Conservation (phyloP, 2,888 invertebrate genomes). For the Acanthococcus lagerstroemiae region DNA sequence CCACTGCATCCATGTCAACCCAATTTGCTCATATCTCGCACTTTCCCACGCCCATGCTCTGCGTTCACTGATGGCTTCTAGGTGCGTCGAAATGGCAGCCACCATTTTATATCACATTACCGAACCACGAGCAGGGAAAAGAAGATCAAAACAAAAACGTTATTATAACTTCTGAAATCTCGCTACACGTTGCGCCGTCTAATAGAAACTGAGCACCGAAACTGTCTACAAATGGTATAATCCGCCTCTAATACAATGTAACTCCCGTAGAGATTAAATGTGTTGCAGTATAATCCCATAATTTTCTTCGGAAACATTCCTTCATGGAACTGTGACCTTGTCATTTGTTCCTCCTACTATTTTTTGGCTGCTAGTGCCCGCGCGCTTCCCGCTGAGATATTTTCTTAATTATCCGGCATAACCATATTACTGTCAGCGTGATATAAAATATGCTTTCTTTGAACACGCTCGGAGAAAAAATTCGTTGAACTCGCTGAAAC, state of each 20-base stretch:
- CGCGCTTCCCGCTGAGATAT: conserved; percentile 20
- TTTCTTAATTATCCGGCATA: conserved; percentile 24
- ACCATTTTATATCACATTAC: too few relatives aligned
- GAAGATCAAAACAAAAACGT: not conserved
- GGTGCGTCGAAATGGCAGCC: not conserved
- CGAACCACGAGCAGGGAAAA: too few relatives aligned
- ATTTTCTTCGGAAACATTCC: conserved; percentile 25
- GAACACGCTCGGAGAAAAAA: too few relatives aligned
- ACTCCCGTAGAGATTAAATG: conserved; percentile 29
- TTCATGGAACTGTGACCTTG: conserved; percentile 28
- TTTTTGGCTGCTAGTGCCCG: conserved; percentile 23
- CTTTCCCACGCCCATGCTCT: too few relatives aligned
- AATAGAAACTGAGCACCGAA: not conserved
- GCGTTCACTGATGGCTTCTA: too few relatives aligned
- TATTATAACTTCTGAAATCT: not conserved
- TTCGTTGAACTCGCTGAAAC: too few relatives aligned
- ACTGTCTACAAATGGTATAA: conserved; percentile 15
- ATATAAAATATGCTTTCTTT: conserved; percentile 22
- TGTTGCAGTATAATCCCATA: conserved; percentile 21
- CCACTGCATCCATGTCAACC: too few relatives aligned
- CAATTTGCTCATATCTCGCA: too few relatives aligned
- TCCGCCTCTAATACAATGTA: conserved; percentile 26
- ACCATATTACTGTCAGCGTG: conserved; percentile 29
- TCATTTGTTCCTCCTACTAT: conserved; percentile 31
- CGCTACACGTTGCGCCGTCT: not conserved